A percentile compares a stretch with the other conserved stretches of the same genome.
Evolutionary conservation across 2,888 invertebrate species (phyloP).

Genomic region (Globia sparganii): DNA sequence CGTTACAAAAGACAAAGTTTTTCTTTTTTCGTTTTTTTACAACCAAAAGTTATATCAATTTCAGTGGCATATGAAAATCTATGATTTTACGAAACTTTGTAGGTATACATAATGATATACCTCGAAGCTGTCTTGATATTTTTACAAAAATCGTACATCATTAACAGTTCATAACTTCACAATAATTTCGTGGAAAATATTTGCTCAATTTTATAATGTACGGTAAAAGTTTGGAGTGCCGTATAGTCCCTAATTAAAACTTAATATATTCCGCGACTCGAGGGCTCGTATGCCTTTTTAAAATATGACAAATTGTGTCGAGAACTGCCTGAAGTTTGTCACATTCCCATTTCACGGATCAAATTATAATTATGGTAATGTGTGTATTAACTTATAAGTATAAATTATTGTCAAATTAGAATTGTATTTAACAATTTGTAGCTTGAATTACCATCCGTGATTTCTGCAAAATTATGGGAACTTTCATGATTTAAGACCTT

Average conservation of each 20-base stretch:
- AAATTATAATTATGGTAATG: constrained; percentile 25
- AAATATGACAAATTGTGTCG: constrained; percentile 38
- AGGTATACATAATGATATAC: neutral
- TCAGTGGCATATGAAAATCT: neutral
- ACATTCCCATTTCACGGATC: constrained; percentile 13
- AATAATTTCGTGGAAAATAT: constrained; percentile 25
- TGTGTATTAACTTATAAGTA: constrained; percentile 1
- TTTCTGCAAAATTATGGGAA: neutral
- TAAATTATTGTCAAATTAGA: neutral
- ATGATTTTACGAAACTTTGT: neutral
- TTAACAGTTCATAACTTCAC: constrained; percentile 14
- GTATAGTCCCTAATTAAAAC: constrained; percentile 59
- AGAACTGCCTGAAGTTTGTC: constrained; percentile 23
- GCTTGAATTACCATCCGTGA: neutral
- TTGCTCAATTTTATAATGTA: constrained; percentile 46
- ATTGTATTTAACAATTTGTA: neutral
- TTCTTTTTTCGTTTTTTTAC: too few species aligned
- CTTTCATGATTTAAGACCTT: neutral
- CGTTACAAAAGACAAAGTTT: too few species aligned
- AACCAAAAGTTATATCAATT: neutral
- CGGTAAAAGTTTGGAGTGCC: constrained; percentile 25
- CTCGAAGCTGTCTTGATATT: neutral
- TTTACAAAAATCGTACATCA: neutral
- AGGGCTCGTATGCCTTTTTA: constrained; percentile 31
- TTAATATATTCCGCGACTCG: constrained; percentile 44